A percentile compares a stretch with the other conserved stretches of the same genome.
These are phyloP conservation scores for Egretta garzetta DNA, from an alignment of 2,113 vertebrate genomes.

Conservation along the genomic window DNA sequence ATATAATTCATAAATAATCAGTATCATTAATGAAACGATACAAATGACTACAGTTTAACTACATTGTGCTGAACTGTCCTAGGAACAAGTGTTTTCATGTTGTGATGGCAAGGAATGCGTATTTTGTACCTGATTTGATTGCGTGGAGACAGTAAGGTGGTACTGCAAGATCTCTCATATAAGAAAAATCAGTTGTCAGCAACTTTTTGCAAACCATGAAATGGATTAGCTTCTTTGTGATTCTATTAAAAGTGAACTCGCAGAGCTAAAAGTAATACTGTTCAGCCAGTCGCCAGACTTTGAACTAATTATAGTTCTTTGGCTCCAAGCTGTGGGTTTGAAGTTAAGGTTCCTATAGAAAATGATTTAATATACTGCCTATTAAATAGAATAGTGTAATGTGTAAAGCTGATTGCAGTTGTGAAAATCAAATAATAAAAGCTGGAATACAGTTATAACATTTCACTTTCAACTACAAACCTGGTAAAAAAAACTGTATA, in stretches of 20 bases:
- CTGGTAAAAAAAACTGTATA: background rate
- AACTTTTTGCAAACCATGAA: background rate
- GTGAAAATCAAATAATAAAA: background rate
- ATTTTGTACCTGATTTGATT: background rate
- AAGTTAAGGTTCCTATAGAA: constrained; percentile 1
- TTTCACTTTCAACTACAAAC: background rate
- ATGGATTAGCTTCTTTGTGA: background rate
- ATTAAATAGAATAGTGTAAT: background rate
- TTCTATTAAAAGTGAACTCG: constrained; percentile 22
- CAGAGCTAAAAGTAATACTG: constrained; percentile 10
- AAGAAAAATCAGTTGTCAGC: background rate
- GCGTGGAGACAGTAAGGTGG: background rate
- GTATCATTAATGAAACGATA: background rate
- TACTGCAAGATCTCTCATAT: background rate
- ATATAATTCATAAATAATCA: background rate
- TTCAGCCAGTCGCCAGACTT: background rate
- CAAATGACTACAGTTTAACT: background rate
- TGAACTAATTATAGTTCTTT: constrained; percentile 35
- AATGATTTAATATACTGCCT: background rate
- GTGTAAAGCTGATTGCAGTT: background rate
- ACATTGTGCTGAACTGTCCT: background rate
- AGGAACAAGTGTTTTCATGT: background rate
- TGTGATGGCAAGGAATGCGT: background rate
- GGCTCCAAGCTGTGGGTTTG: constrained; percentile 37
- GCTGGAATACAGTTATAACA: background rate